Conservation (phyloP, 2,888 invertebrate genomes). For the Phalangium opilio region DNA sequence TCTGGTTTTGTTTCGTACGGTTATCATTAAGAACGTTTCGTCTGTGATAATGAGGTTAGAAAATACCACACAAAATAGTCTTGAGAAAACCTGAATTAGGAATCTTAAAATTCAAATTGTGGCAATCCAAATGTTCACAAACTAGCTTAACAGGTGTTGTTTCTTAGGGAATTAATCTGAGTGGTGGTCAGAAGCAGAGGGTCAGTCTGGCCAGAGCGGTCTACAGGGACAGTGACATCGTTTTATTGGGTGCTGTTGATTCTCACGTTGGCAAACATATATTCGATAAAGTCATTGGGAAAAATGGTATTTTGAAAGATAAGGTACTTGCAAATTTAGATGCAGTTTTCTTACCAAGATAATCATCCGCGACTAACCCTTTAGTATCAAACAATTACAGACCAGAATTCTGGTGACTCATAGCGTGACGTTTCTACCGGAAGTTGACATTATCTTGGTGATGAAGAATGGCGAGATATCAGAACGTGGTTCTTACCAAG, state of each 20-base stretch:
- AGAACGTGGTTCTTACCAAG: conserved; percentile 33
- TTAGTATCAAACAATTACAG: conserved; percentile 19
- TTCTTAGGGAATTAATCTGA: conserved; percentile 28
- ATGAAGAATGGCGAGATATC: conserved; percentile 33
- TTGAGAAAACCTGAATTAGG: too few relatives aligned
- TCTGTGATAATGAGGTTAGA: too few relatives aligned
- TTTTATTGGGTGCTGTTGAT: conserved; percentile 38
- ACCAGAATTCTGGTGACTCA: conserved; percentile 42
- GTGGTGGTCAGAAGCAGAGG: conserved; percentile 23
- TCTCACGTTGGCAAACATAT: conserved; percentile 37
- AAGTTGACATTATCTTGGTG: conserved; percentile 34
- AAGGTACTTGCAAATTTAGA: conserved; percentile 27
- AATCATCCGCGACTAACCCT: too few relatives aligned
- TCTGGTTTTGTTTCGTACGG: too few relatives aligned
- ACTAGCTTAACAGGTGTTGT: too few relatives aligned
- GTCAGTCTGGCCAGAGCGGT: conserved; percentile 20
- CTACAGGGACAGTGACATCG: conserved; percentile 29
- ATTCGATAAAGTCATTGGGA: conserved; percentile 37
- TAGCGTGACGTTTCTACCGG: conserved; percentile 34
- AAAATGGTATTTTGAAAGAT: conserved; percentile 33
- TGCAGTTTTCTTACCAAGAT: too few relatives aligned
- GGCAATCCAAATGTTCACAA: too few relatives aligned
- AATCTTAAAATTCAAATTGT: too few relatives aligned
- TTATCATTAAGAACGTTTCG: too few relatives aligned
- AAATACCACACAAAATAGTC: too few relatives aligned